These are phyloP conservation scores for Leucophenga varia DNA, from an alignment of 1,140 invertebrate species.

Conservation along the genomic window DNA sequence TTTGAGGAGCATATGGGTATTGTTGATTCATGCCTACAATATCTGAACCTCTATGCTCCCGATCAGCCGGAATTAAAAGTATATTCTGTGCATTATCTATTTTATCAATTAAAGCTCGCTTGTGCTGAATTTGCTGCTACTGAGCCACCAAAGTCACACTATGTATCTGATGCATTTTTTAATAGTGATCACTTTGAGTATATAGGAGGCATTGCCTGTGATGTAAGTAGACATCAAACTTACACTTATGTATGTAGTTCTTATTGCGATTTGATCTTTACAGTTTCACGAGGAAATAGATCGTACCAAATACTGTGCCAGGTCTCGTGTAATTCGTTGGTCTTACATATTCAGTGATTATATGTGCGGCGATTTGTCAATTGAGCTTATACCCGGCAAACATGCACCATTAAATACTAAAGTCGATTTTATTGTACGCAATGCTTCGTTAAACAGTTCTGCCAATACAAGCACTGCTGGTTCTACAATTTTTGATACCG, in stretches of 20 bases:
- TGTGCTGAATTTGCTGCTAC: conserved; percentile 21
- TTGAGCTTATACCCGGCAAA: conserved; percentile 26
- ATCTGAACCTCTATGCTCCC: conserved; percentile 13
- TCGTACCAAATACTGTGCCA: conserved; percentile 35
- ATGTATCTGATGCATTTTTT: conserved; percentile 29
- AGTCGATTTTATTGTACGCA: background rate
- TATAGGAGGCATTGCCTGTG: conserved; percentile 29
- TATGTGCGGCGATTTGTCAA: conserved; percentile 40
- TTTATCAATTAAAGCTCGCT: conserved; percentile 35
- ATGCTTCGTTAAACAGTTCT: too few species aligned
- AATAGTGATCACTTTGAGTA: conserved; percentile 35
- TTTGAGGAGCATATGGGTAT: conserved; percentile 22
- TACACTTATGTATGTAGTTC: background rate
- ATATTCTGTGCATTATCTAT: conserved; percentile 37
- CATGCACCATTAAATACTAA: conserved; percentile 11
- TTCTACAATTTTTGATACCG: too few species aligned
- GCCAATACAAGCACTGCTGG: too few species aligned
- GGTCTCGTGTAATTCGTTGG: conserved; percentile 40
- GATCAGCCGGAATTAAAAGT: conserved; percentile 14
- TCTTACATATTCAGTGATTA: conserved; percentile 36
- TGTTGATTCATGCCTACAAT: conserved; percentile 35
- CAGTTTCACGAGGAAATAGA: conserved; percentile 42
- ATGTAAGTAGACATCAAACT: conserved; percentile 22
- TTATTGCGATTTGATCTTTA: conserved; percentile 2
- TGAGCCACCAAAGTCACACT: conserved; percentile 8